phyloP scores from a whole-genome alignment of 1,140 invertebrate genomes.

The Pseudomyrmex concolor region DNA sequence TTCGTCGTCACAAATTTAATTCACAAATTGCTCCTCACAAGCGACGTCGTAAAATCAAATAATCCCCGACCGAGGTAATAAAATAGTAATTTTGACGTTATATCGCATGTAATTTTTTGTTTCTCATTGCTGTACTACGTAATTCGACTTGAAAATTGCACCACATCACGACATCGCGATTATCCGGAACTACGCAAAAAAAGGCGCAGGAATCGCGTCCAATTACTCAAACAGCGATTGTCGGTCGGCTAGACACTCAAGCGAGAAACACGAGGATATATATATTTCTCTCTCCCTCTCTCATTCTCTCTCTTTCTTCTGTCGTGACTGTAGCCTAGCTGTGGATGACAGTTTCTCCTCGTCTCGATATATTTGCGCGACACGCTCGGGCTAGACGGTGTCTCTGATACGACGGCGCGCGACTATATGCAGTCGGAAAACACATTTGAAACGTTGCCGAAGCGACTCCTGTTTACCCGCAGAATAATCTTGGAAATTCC shows the following conservation, averaged over 20 bases:
- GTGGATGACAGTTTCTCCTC: constrained; percentile 70
- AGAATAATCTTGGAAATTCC: constrained; percentile 52
- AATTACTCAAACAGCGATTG: constrained; percentile 52
- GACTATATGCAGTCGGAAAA: constrained; percentile 45
- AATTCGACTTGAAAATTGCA: constrained; percentile 26
- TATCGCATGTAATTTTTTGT: background rate
- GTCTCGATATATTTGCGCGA: constrained; percentile 67
- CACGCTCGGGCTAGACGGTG: constrained; percentile 24
- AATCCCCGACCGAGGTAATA: too few species aligned
- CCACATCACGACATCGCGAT: background rate
- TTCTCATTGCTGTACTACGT: background rate
- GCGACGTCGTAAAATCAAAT: too few species aligned
- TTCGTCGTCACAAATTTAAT: too few species aligned
- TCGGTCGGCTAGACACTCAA: constrained; percentile 42
- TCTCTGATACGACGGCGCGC: constrained; percentile 21
- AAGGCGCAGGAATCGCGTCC: constrained; percentile 15
- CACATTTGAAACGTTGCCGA: constrained; percentile 53
- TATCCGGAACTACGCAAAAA: background rate
- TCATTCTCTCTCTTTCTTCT: background rate
- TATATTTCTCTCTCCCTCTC: background rate
- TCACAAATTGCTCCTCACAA: too few species aligned
- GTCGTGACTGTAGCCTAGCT: constrained; percentile 58
- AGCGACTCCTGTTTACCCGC: constrained; percentile 33
- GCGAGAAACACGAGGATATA: constrained; percentile 24
- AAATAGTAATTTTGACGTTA: too few species aligned